These are phyloP conservation scores for Drosophila sechellia DNA, from an alignment of 1,140 invertebrate genomes.

Conservation along the genomic window DNA sequence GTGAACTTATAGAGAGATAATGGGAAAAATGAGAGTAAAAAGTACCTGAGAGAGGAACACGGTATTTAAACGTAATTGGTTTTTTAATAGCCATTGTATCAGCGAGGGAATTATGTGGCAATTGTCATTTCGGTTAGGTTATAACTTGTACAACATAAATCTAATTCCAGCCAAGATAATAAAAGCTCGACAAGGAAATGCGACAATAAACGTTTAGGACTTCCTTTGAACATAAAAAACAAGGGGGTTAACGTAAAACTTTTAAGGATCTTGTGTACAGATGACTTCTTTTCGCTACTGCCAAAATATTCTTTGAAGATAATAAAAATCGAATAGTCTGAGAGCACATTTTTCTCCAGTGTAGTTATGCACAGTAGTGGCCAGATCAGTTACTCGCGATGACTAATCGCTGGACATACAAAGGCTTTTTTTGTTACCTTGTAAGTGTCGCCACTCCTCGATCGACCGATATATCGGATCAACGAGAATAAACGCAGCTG, in stretches of 20 bases:
- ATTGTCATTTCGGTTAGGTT: conserved; percentile 63
- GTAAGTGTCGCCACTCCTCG: neutral
- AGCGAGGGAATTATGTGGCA: conserved; percentile 72
- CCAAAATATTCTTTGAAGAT: no score
- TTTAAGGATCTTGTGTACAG: neutral
- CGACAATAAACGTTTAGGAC: conserved; percentile 36
- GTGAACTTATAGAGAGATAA: conserved; percentile 27
- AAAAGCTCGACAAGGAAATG: conserved; percentile 26
- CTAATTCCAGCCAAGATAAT: conserved; percentile 44
- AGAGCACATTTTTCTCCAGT: neutral
- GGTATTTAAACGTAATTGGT: conserved; percentile 78
- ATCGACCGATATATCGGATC: conserved; percentile 3
- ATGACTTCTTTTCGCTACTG: neutral
- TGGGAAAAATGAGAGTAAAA: conserved; percentile 9
- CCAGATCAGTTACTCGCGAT: conserved; percentile 6
- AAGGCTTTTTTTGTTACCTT: neutral
- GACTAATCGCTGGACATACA: conserved; percentile 18
- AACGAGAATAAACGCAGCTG: conserved; percentile 11
- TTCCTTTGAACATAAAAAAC: conserved; percentile 17
- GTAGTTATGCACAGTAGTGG: neutral
- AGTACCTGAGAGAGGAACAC: conserved; percentile 32
- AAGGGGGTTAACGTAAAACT: neutral
- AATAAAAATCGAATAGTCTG: no score
- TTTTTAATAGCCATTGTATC: conserved; percentile 80
- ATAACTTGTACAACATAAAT: conserved; percentile 78